Base-by-base conservation (phyloP, 2,888 invertebrate species). In the Lottia scabra region DNA sequence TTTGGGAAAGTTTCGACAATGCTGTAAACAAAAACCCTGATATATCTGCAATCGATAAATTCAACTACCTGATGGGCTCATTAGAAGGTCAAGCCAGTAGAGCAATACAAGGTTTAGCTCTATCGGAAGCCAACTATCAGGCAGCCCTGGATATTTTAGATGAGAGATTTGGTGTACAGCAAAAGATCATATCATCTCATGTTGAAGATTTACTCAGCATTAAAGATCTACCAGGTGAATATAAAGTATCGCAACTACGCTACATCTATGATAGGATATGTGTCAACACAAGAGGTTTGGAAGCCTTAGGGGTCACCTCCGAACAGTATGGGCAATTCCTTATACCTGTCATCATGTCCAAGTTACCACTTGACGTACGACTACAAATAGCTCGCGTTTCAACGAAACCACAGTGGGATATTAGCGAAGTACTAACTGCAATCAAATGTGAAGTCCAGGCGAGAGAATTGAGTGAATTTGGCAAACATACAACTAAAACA, bases 281-380 rank as follows among this genome's bases (percentile, higher is more conserved):
- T n/a, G 56, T 56, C n/a, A 56, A 56, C 44, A 65, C 44, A 16
- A 65, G 65, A 43, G 65, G 43, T 15, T 19, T 65, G 4, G n/a
- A 65, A 44, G 16, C 44, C 16, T 19, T 65, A 19, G 65, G 65
- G 15, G 10, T 65, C n/a, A 44, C 19, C n/a, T 15, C 65, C 16
- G 38, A 65, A 43, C 65, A 65, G 19, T 65, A 65, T 43, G 44
- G 65, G 6, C 44, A 45, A 26, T 65, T 65, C 44, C 43, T 65
- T 26, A 65, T 65, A 65, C 65, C 65, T 13, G 65, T 65, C n/a
- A 65, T 44, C 65, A 65, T 44, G 65, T 65, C 65, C 5, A 65
- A 65, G 16, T 12, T 65, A 10, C 65, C 65, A 65, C 5, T 13
- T 30, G 44, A 65, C 5, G 43, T 65, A n/a, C 16, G 19, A 16